phyloP scores from a whole-genome alignment of 2,113 vertebrate species.

The Solea solea region DNA sequence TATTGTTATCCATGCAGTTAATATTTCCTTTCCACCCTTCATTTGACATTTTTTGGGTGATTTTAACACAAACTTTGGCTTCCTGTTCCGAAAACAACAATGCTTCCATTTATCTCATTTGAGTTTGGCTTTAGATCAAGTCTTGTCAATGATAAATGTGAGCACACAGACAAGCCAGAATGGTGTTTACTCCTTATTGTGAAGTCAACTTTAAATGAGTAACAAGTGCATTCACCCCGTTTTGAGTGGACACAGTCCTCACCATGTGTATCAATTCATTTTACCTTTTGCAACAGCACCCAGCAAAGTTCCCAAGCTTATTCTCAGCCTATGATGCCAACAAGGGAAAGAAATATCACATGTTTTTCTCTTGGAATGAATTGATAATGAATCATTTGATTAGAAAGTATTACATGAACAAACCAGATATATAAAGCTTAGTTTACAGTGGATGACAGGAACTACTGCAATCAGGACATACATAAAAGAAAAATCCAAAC shows the following conservation, averaged over 20 bases:
- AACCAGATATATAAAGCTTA: no score
- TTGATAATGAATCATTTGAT: no score
- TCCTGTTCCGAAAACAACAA: conserved; percentile 17
- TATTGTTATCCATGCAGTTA: conserved; percentile 22
- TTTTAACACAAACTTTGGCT: not conserved
- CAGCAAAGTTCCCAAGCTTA: conserved; percentile 5
- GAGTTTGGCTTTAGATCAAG: conserved; percentile 13
- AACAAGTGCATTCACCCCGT: conserved; percentile 1
- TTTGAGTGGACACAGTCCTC: conserved; percentile 18
- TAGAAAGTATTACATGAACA: no score
- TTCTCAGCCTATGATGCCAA: no score
- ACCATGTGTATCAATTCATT: conserved; percentile 9
- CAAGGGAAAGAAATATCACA: no score
- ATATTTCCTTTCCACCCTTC: conserved; percentile 39
- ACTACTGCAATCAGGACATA: no score
- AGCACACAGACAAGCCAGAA: conserved; percentile 11
- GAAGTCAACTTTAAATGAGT: conserved; percentile 28
- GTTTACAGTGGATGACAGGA: no score
- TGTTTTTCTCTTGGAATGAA: no score
- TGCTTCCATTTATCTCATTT: conserved; percentile 24
- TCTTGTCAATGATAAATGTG: not conserved
- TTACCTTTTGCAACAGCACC: conserved; percentile 1
- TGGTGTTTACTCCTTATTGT: conserved; percentile 12
- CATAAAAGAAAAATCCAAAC: no score
- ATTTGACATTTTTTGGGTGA: conserved; percentile 46